Evolutionary conservation across 2,113 vertebrate genomes (phyloP).

Genomic region (Entomyzon cyanotis): DNA sequence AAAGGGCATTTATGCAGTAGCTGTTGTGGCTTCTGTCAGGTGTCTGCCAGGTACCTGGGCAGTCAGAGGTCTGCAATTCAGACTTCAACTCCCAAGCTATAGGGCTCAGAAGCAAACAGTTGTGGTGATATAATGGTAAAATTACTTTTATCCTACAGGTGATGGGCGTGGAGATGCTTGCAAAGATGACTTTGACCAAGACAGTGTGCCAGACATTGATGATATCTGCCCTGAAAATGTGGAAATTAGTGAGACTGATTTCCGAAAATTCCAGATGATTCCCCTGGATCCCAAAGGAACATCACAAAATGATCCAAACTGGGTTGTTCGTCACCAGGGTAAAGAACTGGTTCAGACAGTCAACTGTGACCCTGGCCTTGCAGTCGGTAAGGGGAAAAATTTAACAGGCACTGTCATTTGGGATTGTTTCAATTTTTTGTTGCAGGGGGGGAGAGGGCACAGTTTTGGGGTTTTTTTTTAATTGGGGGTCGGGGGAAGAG

Average conservation of each 20-base stretch:
- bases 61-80: not conserved
- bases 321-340: slow-evolving; percentile 97
- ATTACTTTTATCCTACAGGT: slow-evolving; percentile 69
- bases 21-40: not conserved
- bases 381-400: slow-evolving; percentile 83
- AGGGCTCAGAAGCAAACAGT: not conserved
- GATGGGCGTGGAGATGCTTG: slow-evolving; percentile 95
- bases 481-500: not conserved
- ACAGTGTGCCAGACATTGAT: slow-evolving; percentile 89
- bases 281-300: slow-evolving; percentile 96
- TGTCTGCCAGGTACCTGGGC: not conserved
- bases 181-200: slow-evolving; percentile 96
- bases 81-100: not conserved
- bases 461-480: not conserved
- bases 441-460: no score
- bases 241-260: slow-evolving; percentile 95
- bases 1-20: not conserved
- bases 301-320: slow-evolving; percentile 97
- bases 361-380: slow-evolving; percentile 98
- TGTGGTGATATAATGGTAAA: not conserved
- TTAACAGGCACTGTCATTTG: not conserved
- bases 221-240: slow-evolving; percentile 97
- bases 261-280: slow-evolving; percentile 98
- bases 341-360: slow-evolving; percentile 98
- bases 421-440: not conserved